These are phyloP conservation scores for Acipenser oxyrinchus DNA, from an alignment of 2,797 vertebrate genomes.

Conservation along the genomic window DNA sequence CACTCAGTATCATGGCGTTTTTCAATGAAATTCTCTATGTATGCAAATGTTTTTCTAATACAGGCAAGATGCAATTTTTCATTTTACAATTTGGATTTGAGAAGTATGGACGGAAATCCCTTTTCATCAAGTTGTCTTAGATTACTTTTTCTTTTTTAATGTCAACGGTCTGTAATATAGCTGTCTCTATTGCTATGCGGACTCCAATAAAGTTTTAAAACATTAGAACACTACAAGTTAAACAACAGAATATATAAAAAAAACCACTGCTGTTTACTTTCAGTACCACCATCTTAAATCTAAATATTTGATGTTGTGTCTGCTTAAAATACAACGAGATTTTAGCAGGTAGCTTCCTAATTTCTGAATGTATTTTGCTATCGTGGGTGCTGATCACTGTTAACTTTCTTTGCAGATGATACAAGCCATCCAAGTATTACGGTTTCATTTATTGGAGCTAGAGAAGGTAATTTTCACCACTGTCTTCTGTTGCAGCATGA, in stretches of 20 bases:
- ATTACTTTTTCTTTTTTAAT: no score
- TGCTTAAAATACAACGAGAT: constrained; percentile 30
- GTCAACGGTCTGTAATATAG: no score
- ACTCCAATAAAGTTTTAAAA: no score
- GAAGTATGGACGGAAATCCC: no score
- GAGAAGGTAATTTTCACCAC: constrained; percentile 87
- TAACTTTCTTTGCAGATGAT: constrained; percentile 89
- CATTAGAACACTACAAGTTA: no score
- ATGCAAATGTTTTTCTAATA: constrained; percentile 11
- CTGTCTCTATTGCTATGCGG: no score
- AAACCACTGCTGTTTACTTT: constrained; percentile 53
- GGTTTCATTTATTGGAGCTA: constrained; percentile 99
- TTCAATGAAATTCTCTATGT: constrained; percentile 29
- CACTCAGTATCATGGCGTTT: constrained; percentile 32
- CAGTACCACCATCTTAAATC: constrained; percentile 61
- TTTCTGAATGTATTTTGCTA: constrained; percentile 31
- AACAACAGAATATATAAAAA: constrained; percentile 2
- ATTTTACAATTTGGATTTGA: no score
- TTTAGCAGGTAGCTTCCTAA: constrained; percentile 18
- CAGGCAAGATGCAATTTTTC: no score
- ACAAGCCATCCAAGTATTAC: constrained; percentile 99
- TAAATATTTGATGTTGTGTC: constrained; percentile 57
- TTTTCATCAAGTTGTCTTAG: no score
- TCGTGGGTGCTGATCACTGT: constrained; percentile 43
- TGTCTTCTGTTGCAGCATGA: constrained; percentile 31